Conservation (phyloP, 1,140 invertebrate genomes). For the Dreissena polymorpha region DNA sequence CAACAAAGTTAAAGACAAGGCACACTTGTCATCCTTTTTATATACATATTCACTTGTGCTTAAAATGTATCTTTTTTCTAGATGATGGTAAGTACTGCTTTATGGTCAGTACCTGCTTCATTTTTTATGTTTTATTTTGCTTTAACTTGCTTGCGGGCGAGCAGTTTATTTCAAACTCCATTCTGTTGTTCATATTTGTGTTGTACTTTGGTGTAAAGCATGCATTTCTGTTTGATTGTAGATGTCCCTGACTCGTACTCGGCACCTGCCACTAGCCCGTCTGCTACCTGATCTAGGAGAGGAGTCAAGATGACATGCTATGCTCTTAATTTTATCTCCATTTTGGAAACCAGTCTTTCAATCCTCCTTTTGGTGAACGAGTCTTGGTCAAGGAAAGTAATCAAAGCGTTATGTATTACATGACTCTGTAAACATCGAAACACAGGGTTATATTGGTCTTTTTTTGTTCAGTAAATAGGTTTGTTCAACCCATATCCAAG, state of each 20-base stretch:
- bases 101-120: neutral
- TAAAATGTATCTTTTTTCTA: neutral
- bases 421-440: neutral
- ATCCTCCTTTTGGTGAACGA: slow-evolving; percentile 4
- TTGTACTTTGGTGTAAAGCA: slow-evolving; percentile 7
- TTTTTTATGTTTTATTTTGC: slow-evolving; percentile 15
- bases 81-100: neutral
- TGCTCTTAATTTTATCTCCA: slow-evolving; percentile 28
- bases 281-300: slow-evolving; percentile 40
- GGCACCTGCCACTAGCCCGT: slow-evolving; percentile 26
- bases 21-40: neutral
- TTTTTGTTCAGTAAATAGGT: neutral
- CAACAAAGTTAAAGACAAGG: neutral
- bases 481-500: too few species aligned
- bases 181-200: neutral
- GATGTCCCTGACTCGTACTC: slow-evolving; percentile 50
- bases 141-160: slow-evolving; percentile 30
- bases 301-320: slow-evolving; percentile 23
- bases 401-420: neutral
- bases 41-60: neutral
- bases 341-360: slow-evolving; percentile 11
- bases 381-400: neutral
- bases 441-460: neutral
- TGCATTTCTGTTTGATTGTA: slow-evolving; percentile 39
- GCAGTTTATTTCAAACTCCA: neutral